phyloP scores from a whole-genome alignment of 1,140 invertebrate species.

The Trachymyrmex cornetzi region DNA sequence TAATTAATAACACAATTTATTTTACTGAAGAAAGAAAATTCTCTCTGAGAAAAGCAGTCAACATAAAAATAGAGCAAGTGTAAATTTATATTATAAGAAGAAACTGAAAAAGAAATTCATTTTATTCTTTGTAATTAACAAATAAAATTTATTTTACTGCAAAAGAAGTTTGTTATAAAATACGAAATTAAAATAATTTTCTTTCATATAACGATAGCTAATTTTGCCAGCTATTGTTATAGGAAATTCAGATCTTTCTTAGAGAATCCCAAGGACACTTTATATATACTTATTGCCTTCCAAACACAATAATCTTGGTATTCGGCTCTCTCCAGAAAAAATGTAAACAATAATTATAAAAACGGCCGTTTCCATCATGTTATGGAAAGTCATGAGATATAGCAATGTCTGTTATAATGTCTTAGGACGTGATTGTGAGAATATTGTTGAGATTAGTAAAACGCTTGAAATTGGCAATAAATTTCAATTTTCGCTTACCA shows the following conservation, averaged over 20 bases:
- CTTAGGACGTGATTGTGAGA: background rate
- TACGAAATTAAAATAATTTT: background rate
- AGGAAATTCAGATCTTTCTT: constrained; percentile 16
- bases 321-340: constrained; percentile 19
- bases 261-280: constrained; percentile 26
- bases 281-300: background rate
- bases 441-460: background rate
- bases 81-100: background rate
- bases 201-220: background rate
- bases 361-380: background rate
- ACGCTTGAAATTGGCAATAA: background rate
- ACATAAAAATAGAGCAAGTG: background rate
- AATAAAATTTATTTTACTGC: background rate
- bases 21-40: constrained; percentile 22
- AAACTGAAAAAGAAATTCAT: background rate
- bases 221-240: background rate
- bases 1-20: background rate
- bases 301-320: constrained; percentile 4
- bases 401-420: background rate
- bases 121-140: background rate
- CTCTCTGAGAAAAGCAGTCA: background rate
- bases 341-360: constrained; percentile 46
- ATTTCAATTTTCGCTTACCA: constrained; percentile 74
- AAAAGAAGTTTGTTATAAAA: constrained; percentile 2
- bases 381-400: background rate